Evolutionary conservation across 2,888 invertebrate genomes (phyloP).

Genomic region (Arctia plantaginis): DNA sequence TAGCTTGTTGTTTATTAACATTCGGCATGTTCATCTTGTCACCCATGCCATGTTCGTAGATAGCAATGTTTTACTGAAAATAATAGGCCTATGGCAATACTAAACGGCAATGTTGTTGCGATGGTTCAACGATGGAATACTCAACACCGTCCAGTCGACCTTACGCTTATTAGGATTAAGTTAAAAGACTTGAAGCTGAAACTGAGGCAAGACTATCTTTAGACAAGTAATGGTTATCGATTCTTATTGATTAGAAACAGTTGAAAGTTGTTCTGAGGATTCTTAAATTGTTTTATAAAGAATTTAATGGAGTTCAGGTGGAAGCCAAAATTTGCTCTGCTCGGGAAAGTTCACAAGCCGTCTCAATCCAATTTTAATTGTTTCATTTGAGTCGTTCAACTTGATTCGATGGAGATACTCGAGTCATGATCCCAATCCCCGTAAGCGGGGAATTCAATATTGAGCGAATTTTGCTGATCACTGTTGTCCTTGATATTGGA

Average conservation of each 20-base stretch:
- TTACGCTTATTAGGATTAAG: conserved; percentile 16
- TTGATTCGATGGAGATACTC: conserved; percentile 52
- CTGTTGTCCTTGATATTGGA: conserved; percentile 48
- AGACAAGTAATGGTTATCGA: conserved; percentile 52
- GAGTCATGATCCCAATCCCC: conserved; percentile 46
- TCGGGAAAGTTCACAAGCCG: conserved; percentile 58
- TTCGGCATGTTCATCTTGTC: too few species aligned
- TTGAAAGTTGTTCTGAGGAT: conserved; percentile 37
- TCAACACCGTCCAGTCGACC: too few species aligned
- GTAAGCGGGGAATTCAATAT: conserved; percentile 51
- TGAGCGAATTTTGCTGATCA: conserved; percentile 52
- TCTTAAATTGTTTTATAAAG: conserved; percentile 68
- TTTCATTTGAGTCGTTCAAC: conserved; percentile 57
- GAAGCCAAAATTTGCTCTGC: conserved; percentile 33
- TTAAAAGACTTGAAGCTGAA: conserved; percentile 15
- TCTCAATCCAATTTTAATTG: conserved; percentile 65
- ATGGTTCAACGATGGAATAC: not conserved
- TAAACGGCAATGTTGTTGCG: not conserved
- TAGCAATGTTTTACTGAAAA: not conserved
- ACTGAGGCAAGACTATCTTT: conserved; percentile 30
- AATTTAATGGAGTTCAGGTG: conserved; percentile 62
- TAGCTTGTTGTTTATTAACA: too few species aligned
- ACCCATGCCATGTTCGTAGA: too few species aligned
- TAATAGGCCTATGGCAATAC: too few species aligned
- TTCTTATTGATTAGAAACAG: conserved; percentile 60